Evolutionary conservation across 2,113 vertebrate species (phyloP).

Genomic region (Holacanthus passer): DNA sequence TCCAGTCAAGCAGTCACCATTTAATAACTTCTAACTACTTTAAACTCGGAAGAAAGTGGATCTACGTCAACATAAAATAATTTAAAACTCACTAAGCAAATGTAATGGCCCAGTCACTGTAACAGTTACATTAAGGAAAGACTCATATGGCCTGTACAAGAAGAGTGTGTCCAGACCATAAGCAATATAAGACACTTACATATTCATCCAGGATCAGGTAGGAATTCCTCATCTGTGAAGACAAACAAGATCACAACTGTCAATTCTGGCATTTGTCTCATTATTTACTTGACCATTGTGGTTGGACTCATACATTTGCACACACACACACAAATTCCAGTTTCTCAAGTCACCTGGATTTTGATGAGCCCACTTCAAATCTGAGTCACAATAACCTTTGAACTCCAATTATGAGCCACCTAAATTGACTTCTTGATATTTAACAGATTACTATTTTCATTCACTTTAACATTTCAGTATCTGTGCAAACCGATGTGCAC

Average conservation of each 20-base stretch:
- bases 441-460: too few relatives aligned
- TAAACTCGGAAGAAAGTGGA: not conserved
- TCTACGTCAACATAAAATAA: not conserved
- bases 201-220: slow-evolving; percentile 98
- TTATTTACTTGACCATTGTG: too few relatives aligned
- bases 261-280: not conserved
- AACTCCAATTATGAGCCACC: too few relatives aligned
- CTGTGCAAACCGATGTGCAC: too few relatives aligned
- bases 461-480: too few relatives aligned
- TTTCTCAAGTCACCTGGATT: too few relatives aligned
- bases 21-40: not conserved
- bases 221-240: slow-evolving; percentile 94
- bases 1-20: not conserved
- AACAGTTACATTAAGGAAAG: not conserved
- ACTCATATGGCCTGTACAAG: not conserved
- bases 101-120: not conserved
- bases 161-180: not conserved
- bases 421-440: too few relatives aligned
- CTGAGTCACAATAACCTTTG: too few relatives aligned
- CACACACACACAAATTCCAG: too few relatives aligned
- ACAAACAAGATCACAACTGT: slow-evolving; percentile 21
- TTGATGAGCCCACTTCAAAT: too few relatives aligned
- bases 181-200: slow-evolving; percentile 85
- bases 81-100: not conserved
- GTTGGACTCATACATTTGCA: too few relatives aligned